phyloP scores from a whole-genome alignment of 2,113 vertebrate species.

The Australoheros scitulus region DNA sequence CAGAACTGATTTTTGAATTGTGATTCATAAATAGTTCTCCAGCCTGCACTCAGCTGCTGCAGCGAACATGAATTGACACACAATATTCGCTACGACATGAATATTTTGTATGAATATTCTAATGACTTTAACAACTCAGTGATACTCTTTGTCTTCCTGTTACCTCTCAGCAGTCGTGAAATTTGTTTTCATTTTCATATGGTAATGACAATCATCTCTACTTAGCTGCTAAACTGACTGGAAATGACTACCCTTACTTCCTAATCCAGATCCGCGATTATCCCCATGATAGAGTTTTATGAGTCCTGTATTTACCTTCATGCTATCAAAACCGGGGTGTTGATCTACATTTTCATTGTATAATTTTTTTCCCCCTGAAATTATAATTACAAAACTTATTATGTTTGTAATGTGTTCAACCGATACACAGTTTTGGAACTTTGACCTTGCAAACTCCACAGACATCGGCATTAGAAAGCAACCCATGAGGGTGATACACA shows the following conservation, averaged over 20 bases:
- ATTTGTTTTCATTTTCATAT: slow-evolving; percentile 37
- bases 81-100: neutral
- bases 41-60: neutral
- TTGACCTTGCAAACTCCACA: neutral
- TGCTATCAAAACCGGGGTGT: neutral
- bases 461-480: neutral
- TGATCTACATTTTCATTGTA: neutral
- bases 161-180: slow-evolving; percentile 9
- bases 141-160: neutral
- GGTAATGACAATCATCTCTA: slow-evolving; percentile 30
- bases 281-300: slow-evolving; percentile 20
- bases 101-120: slow-evolving; percentile 19
- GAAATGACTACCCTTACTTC: slow-evolving; percentile 13
- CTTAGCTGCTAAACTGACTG: slow-evolving; percentile 11
- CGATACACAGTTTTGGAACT: neutral
- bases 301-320: neutral
- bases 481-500: neutral
- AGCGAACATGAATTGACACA: neutral
- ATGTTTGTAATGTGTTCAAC: neutral
- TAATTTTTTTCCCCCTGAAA: neutral
- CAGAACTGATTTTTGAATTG: neutral
- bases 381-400: neutral
- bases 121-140: slow-evolving; percentile 5
- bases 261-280: slow-evolving; percentile 3
- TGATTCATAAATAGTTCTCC: neutral